phyloP scores from a whole-genome alignment of 2,797 vertebrate genomes.

The Lacerta agilis region DNA sequence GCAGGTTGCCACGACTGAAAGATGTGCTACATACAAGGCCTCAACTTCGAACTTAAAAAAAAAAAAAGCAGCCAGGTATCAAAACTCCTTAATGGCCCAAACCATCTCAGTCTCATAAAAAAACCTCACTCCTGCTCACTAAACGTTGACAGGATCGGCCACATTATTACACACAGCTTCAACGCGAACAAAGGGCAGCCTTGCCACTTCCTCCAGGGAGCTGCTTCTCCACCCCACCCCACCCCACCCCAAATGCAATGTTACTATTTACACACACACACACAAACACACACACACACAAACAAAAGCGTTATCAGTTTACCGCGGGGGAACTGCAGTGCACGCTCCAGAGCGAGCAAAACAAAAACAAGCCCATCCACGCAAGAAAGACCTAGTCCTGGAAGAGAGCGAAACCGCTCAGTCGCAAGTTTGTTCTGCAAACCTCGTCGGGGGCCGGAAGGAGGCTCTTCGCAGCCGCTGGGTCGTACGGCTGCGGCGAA shows the following conservation, averaged over 20 bases:
- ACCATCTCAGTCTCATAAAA: not conserved
- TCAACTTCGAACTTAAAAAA: no score
- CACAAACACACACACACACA: no score
- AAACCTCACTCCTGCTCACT: not conserved
- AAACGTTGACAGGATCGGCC: not conserved
- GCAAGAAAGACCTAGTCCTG: not conserved
- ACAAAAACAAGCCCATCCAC: constrained; percentile 13
- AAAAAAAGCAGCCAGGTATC: not conserved
- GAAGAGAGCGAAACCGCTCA: not conserved
- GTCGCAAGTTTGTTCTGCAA: constrained; percentile 56
- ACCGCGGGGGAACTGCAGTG: not conserved
- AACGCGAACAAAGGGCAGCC: constrained; percentile 28
- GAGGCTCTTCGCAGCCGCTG: constrained; percentile 24
- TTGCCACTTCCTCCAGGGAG: not conserved
- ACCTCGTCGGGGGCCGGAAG: constrained; percentile 15
- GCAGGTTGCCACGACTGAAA: not conserved
- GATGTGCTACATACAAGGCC: not conserved
- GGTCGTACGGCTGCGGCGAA: not conserved
- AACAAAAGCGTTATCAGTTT: not conserved
- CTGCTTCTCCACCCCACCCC: not conserved
- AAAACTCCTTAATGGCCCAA: not conserved
- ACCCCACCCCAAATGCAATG: not conserved
- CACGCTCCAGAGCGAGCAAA: not conserved
- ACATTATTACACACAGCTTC: not conserved
- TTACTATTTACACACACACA: not conserved